Conservation (phyloP, 2,888 invertebrate genomes). For the Sinotaia quadrata region DNA sequence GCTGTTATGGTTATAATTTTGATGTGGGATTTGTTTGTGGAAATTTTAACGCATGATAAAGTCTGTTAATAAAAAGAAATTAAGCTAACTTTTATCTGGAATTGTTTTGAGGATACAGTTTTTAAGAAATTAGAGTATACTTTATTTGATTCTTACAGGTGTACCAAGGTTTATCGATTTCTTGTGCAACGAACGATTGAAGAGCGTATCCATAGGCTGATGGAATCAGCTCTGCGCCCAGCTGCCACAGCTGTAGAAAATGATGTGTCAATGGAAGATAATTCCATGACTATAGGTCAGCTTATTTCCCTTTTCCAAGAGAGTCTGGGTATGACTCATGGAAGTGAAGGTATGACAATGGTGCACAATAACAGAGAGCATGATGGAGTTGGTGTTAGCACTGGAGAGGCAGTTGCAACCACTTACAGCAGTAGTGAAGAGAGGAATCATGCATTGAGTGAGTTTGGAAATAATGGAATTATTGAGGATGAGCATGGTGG, state of each 20-base stretch:
- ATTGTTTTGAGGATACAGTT: too few relatives aligned
- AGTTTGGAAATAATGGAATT: too few relatives aligned
- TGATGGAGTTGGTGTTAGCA: neutral
- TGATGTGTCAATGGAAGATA: constrained; percentile 23
- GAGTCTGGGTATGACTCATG: constrained; percentile 15
- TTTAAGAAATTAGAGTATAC: too few relatives aligned
- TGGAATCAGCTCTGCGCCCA: constrained; percentile 45
- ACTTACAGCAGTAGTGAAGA: neutral
- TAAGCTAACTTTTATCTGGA: too few relatives aligned
- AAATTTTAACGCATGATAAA: neutral
- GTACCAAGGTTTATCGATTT: constrained; percentile 82
- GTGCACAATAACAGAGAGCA: too few relatives aligned
- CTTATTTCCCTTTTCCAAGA: constrained; percentile 52
- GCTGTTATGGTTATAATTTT: too few relatives aligned
- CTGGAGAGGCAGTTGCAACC: neutral
- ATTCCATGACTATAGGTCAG: constrained; percentile 56
- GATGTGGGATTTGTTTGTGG: too few relatives aligned
- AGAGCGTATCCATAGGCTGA: constrained; percentile 76
- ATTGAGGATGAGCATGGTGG: too few relatives aligned
- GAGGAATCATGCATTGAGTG: neutral
- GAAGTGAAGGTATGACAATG: constrained; percentile 23
- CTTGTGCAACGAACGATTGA: constrained; percentile 81
- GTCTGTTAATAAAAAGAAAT: neutral
- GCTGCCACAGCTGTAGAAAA: constrained; percentile 26
- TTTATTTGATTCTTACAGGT: constrained; percentile 68